Conservation (phyloP, 2,113 vertebrate species). For the Ceuthmochares aereus region DNA sequence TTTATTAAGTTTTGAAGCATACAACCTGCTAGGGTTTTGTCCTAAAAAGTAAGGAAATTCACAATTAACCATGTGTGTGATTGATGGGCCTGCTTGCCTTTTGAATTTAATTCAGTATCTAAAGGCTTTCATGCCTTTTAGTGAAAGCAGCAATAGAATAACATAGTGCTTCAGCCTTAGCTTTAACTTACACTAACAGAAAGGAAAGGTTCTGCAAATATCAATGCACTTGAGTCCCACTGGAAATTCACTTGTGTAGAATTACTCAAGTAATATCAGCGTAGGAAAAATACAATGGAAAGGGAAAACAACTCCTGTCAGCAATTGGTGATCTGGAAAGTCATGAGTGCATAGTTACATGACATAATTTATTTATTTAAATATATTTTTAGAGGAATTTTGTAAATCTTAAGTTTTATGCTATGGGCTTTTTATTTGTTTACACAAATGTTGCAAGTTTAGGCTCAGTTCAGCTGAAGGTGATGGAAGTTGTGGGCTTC, state of each 20-base stretch:
- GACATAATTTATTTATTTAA: not conserved
- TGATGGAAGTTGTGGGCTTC: not conserved
- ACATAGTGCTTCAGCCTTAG: not conserved
- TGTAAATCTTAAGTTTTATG: not conserved
- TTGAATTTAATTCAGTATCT: not conserved
- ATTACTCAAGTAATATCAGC: not conserved
- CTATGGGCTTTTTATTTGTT: not conserved
- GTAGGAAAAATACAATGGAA: not conserved
- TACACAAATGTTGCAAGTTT: not conserved
- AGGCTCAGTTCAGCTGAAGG: conserved; percentile 16
- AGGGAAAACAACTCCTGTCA: not conserved
- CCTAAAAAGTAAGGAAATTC: not conserved
- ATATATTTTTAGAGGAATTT: not conserved
- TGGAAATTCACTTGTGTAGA: not conserved
- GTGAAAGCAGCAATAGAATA: not conserved
- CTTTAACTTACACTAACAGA: not conserved
- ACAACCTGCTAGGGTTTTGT: not conserved
- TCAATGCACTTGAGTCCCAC: not conserved
- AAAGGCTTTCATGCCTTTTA: not conserved
- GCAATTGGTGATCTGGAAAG: not conserved
- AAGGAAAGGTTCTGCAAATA: not conserved
- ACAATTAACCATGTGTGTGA: not conserved
- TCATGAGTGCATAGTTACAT: not conserved
- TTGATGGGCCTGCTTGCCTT: not conserved
- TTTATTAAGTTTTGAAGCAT: not conserved